These are phyloP conservation scores for Eolophus roseicapilla DNA, from an alignment of 2,113 vertebrate genomes.

Conservation along the genomic window DNA sequence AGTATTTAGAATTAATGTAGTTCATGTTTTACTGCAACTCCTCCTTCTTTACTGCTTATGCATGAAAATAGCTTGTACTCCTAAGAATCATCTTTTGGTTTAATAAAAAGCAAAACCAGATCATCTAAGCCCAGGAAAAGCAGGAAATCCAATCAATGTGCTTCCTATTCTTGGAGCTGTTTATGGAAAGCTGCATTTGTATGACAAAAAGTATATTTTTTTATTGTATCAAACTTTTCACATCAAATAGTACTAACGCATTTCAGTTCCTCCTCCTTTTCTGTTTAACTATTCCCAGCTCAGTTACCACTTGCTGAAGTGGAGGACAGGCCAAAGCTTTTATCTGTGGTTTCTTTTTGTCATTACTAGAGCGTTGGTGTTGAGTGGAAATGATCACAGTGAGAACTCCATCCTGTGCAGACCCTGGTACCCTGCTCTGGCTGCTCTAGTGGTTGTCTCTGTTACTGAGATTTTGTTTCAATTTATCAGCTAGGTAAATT, in stretches of 20 bases:
- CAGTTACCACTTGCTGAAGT: background rate
- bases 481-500: background rate
- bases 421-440: background rate
- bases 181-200: conserved; percentile 25
- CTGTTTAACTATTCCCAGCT: conserved; percentile 21
- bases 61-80: conserved; percentile 12
- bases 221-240: conserved; percentile 38
- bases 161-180: conserved; percentile 4
- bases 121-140: background rate
- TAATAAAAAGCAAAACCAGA: conserved; percentile 64
- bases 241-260: conserved; percentile 1
- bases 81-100: conserved; percentile 18
- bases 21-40: background rate
- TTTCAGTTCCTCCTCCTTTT: conserved; percentile 24
- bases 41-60: conserved; percentile 14
- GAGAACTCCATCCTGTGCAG: background rate
- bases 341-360: background rate
- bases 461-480: background rate
- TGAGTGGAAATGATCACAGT: background rate
- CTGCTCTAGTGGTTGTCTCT: background rate
- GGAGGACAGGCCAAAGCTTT: background rate
- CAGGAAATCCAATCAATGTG: conserved; percentile 34
- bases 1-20: background rate
- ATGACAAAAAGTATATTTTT: conserved; percentile 38
- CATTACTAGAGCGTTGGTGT: background rate